phyloP scores from a whole-genome alignment of 2,113 vertebrate genomes.

The Archocentrus centrarchus region DNA sequence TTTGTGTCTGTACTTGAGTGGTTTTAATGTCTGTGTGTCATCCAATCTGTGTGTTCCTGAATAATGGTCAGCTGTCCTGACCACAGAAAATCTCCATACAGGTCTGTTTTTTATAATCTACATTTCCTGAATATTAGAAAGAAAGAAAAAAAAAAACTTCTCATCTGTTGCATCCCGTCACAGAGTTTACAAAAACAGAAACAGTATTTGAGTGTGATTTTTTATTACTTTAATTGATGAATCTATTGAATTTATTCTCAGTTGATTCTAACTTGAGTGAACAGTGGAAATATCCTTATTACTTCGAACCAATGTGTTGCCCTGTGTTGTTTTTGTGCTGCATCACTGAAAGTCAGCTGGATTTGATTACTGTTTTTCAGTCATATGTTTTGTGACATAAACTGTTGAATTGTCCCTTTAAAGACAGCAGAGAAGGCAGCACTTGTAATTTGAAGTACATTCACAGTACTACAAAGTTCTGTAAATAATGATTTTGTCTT shows the following conservation, averaged over 20 bases:
- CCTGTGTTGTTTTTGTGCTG: not conserved
- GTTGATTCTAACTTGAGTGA: conserved; percentile 2
- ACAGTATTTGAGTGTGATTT: not conserved
- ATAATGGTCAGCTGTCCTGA: not conserved
- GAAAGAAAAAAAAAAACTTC: not conserved
- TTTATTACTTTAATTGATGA: not conserved
- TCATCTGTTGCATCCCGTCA: not conserved
- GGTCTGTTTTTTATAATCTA: not conserved
- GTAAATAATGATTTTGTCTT: not conserved
- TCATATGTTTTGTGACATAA: not conserved
- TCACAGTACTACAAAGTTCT: no score
- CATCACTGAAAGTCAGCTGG: not conserved
- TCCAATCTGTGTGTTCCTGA: not conserved
- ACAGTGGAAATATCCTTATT: not conserved
- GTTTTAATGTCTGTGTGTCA: conserved; percentile 8
- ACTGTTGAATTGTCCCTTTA: not conserved
- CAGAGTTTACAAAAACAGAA: not conserved
- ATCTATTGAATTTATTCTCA: not conserved
- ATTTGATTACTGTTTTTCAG: not conserved
- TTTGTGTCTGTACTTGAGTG: conserved; percentile 4
- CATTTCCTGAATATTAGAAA: not conserved
- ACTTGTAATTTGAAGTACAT: not conserved
- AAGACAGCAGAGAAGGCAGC: not conserved
- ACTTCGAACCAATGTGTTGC: not conserved
- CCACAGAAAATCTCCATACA: not conserved